Evolutionary conservation across 2,888 invertebrate species (phyloP), one percentile per base, ranked within the genome.

Genomic region (Osmoderma eremita): DNA sequence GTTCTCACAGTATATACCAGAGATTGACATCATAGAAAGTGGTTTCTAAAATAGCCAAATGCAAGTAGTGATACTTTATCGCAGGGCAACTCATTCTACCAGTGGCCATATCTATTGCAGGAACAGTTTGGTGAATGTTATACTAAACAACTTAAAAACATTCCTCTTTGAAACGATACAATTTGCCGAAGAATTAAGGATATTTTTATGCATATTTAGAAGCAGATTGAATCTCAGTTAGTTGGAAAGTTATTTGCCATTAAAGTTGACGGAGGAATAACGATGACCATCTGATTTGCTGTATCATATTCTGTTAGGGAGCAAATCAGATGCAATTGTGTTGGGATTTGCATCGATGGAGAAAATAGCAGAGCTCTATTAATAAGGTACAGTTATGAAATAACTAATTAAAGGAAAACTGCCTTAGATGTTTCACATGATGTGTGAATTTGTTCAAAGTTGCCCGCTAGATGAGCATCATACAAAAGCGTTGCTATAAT

Each of bases 141-240:
- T 69, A 63, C 45, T 45, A 67, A 65, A 56, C 54, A 73, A 18
- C 41, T 73, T 63, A 22, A 50, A 39, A 67, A 63, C 49, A 72
- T 72, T 67, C 71, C 72, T 54, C 51, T 71, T 30, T 70, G 70
- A 24, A 69, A 72, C 41, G 69, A 72, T 48, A 72, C 71, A 53
- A 63, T 72, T 18, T 51, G 51, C 30, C 63, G 50, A 18, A 70
- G 71, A 69, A 72, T 71, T 67, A 51, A 42, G 39, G 71, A 72
- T 38, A 69, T 67, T 50, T 64, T 18, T 51, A 65, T 61, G 58
- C 61, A 72, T 45, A 45, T 45, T 45, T n/a, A 45, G 45, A 5
- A n/a, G 17, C 45, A 45, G 17, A 5, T 45, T 45, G 8, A 45
- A 45, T 45, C 45, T n/a, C 8, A 45, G 17, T 8, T 45, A 45